Percentiles rank a stretch among this genome's conserved stretches.
phyloP scores from a whole-genome alignment of 2,797 vertebrate genomes.

The Gephyroberyx darwinii region DNA sequence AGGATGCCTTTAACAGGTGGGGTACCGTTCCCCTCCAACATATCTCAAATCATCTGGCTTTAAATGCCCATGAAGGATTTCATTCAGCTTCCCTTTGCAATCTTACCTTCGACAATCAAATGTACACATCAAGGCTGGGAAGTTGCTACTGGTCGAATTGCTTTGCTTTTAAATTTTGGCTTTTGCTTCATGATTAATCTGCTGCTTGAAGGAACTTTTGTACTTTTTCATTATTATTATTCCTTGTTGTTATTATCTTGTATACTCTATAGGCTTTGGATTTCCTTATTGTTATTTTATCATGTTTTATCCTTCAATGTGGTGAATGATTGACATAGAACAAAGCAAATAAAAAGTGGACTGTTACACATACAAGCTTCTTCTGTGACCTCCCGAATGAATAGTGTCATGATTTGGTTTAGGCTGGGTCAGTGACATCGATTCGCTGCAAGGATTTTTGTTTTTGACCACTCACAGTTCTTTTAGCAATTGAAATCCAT shows the following conservation, averaged over 20 bases:
- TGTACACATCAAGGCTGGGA: slow-evolving; percentile 36
- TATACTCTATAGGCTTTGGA: background rate
- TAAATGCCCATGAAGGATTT: slow-evolving; percentile 16
- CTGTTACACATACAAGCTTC: background rate
- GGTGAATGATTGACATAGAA: background rate
- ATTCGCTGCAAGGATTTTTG: background rate
- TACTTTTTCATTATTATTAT: slow-evolving; percentile 1
- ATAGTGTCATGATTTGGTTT: too few species aligned
- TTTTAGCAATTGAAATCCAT: background rate
- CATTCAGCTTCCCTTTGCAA: slow-evolving; percentile 8
- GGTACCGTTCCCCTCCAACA: background rate
- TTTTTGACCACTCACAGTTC: background rate
- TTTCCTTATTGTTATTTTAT: slow-evolving; percentile 6
- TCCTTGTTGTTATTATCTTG: background rate
- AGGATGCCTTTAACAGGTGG: slow-evolving; percentile 3
- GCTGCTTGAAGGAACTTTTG: slow-evolving; percentile 32
- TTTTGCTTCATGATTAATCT: slow-evolving; percentile 55
- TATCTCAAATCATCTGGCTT: slow-evolving; percentile 9
- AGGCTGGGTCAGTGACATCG: too few species aligned
- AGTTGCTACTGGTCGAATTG: slow-evolving; percentile 40
- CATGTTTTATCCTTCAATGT: background rate
- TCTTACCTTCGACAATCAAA: slow-evolving; percentile 12
- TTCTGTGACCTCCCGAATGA: too few species aligned
- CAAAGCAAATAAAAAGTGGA: background rate
- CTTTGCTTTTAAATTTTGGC: slow-evolving; percentile 44